These are phyloP conservation scores for Percopsis transmontana DNA, from an alignment of 2,113 vertebrate species.

Conservation along the genomic window DNA sequence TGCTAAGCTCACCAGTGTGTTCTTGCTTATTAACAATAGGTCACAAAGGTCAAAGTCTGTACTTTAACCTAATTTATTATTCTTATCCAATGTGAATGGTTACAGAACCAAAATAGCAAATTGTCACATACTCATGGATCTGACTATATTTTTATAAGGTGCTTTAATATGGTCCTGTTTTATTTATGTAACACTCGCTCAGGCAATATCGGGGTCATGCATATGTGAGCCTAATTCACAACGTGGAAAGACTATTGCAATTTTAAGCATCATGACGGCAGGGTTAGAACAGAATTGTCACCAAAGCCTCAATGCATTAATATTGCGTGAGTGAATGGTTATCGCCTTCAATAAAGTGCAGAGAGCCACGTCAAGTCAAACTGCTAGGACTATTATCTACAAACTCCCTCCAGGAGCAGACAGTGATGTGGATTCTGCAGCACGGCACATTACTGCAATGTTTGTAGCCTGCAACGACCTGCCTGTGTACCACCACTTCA, in stretches of 20 bases:
- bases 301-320: background rate
- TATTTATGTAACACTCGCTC: background rate
- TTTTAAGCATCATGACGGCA: background rate
- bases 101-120: background rate
- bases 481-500: constrained; percentile 75
- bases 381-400: background rate
- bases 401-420: constrained; percentile 62
- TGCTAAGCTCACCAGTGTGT: too few relatives aligned
- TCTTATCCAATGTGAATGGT: background rate
- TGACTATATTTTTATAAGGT: background rate
- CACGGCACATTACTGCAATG: constrained; percentile 66
- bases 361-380: too few relatives aligned
- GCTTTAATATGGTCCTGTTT: background rate
- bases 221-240: constrained; percentile 28
- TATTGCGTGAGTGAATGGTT: constrained; percentile 12
- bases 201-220: background rate
- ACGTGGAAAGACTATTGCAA: too few relatives aligned
- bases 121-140: background rate
- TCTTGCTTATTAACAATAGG: too few relatives aligned
- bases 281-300: background rate
- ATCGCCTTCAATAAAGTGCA: too few relatives aligned
- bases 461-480: constrained; percentile 55
- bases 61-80: too few relatives aligned
- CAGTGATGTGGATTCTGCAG: constrained; percentile 70
- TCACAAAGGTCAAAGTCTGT: too few relatives aligned